Percentiles rank a stretch among this genome's conserved stretches.
Evolutionary conservation across 1,140 invertebrate species (phyloP).

Genomic region (Homarus americanus): DNA sequence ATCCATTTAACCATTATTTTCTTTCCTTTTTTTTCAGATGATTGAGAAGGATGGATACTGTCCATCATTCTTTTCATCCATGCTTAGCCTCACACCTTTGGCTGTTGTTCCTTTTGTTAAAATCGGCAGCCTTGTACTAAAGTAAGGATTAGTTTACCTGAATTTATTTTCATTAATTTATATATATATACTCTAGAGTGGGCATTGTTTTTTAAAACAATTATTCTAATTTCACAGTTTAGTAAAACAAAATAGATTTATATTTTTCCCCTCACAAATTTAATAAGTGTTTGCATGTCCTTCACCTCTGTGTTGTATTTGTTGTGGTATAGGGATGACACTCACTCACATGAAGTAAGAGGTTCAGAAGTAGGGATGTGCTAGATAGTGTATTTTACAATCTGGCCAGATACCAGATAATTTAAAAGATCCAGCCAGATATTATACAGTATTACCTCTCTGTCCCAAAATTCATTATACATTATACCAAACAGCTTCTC

Average conservation of each 20-base stretch:
- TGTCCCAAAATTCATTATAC: too few species aligned
- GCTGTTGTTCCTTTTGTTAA: slow-evolving; percentile 71
- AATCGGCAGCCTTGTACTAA: slow-evolving; percentile 48
- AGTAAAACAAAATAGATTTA: not conserved
- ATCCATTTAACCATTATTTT: slow-evolving; percentile 3
- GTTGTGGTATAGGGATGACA: too few species aligned
- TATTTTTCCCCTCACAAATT: not conserved
- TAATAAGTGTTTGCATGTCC: too few species aligned
- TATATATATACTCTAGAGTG: not conserved
- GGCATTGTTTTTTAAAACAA: not conserved
- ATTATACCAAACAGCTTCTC: too few species aligned
- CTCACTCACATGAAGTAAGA: too few species aligned
- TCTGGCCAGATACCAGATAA: too few species aligned
- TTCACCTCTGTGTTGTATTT: too few species aligned
- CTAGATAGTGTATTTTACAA: too few species aligned
- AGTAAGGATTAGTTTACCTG: slow-evolving; percentile 18
- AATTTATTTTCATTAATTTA: not conserved
- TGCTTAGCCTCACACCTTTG: slow-evolving; percentile 64
- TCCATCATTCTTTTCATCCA: slow-evolving; percentile 64
- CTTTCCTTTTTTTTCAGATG: slow-evolving; percentile 34
- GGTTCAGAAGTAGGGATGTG: too few species aligned
- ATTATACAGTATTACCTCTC: too few species aligned
- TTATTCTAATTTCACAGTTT: not conserved
- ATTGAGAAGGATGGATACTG: slow-evolving; percentile 63
- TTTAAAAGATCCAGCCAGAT: too few species aligned